Evolutionary conservation across 2,888 invertebrate genomes (phyloP).

Genomic region (Bibio marci): DNA sequence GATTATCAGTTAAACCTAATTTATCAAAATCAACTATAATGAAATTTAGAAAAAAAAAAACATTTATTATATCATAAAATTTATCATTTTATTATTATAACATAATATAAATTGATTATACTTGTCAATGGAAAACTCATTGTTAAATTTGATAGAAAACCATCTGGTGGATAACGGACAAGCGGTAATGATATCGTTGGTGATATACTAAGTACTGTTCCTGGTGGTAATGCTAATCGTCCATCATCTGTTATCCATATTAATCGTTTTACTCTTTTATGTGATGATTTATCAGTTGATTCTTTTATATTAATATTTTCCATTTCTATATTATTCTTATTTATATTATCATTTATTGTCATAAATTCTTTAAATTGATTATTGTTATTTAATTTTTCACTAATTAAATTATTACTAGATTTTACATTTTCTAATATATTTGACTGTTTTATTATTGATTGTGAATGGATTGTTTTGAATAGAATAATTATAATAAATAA

Average conservation of each 20-base stretch:
- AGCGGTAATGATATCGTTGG: slow-evolving; percentile 69
- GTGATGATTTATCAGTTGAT: slow-evolving; percentile 28
- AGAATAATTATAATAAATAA: no score
- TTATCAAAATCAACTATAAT: slow-evolving; percentile 66
- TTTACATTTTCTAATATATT: no score
- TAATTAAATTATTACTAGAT: no score
- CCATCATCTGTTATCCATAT: slow-evolving; percentile 78
- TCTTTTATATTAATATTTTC: no score
- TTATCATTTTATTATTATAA: not conserved
- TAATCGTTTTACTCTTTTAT: slow-evolving; percentile 64
- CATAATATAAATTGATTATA: slow-evolving; percentile 29
- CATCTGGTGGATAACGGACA: slow-evolving; percentile 69
- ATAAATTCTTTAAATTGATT: no score
- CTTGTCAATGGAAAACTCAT: slow-evolving; percentile 72
- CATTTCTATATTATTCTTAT: no score
- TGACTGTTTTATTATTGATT: no score
- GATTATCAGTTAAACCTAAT: slow-evolving; percentile 71
- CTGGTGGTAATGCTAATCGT: slow-evolving; percentile 65
- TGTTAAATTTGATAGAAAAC: slow-evolving; percentile 69
- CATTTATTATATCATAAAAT: not conserved
- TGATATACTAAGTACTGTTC: slow-evolving; percentile 59
- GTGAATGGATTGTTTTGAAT: no score
- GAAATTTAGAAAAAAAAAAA: not conserved
- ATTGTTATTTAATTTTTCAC: no score
- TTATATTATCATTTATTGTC: no score